A percentile compares a stretch with the other conserved stretches of the same genome.
These are phyloP conservation scores for Andrena minutula DNA, from an alignment of 2,888 invertebrate genomes.

Conservation along the genomic window DNA sequence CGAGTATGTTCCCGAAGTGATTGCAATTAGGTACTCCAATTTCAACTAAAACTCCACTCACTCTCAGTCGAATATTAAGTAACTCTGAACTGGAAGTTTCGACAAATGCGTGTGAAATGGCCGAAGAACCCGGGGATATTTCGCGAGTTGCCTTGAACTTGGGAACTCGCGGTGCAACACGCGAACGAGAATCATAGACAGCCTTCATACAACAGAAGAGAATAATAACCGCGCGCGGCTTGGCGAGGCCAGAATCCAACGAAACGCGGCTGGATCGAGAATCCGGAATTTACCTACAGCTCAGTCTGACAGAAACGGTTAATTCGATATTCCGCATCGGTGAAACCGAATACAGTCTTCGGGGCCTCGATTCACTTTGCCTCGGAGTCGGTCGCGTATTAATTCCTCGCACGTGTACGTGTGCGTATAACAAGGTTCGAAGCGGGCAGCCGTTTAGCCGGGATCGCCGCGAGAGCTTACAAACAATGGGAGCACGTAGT, in stretches of 20 bases:
- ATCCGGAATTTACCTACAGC: not conserved
- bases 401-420: conserved; percentile 25
- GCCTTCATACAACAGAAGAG: no score
- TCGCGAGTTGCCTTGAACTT: no score
- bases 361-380: conserved; percentile 12
- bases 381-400: conserved; percentile 11
- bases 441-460: not conserved
- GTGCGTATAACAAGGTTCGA: not conserved
- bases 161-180: no score
- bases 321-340: not conserved
- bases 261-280: not conserved
- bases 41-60: no score
- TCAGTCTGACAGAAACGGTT: not conserved
- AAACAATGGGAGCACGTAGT: conserved; percentile 36
- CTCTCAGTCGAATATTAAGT: no score
- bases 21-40: no score
- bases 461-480: conserved; percentile 25
- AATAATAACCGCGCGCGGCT: no score
- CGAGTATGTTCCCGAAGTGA: no score
- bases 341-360: conserved; percentile 1
- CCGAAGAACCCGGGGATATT: no score
- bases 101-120: no score
- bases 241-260: not conserved
- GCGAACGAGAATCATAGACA: no score
- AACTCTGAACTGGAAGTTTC: no score